Evolutionary conservation across 2,888 invertebrate genomes (phyloP), one percentile per base, ranked within the genome.

Genomic region (Cordilura impudica): DNA sequence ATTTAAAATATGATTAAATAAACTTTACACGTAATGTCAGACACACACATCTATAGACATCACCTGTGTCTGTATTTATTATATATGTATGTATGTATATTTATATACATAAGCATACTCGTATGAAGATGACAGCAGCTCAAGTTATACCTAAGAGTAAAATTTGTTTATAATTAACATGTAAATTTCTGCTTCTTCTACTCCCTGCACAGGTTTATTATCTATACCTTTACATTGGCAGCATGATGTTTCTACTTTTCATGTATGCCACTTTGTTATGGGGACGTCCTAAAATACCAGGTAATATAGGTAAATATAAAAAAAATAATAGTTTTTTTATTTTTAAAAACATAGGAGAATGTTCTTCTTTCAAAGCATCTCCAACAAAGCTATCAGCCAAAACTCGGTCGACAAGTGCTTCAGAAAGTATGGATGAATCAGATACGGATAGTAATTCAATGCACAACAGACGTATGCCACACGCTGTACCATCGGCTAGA

Each of bases 211-310:
- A 96, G 93, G 95, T 94, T 10, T 96, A 95, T 91, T 96, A 96
- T 90, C 91, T 96, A 81, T 96, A 96, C 89, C 92, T 96, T 82
- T 96, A 96, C 90, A 93, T 95, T 85, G 95, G 95, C 81, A 96
- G 96, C 86, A 96, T 96, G 93, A 91, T 94, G 73, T 96, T 96
- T 87, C 91, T 96, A 63, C 91, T 95, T 75, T 95, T 95, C 89
- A 96, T 96, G 93, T 96, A 96, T 87, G 93, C 93, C 61, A 95
- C 96, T 77, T 91, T 96, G 83, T 91, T 95, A 21, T 92, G 94
- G 87, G 94, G 93, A 83, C 91, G 92, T 79, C 92, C 93, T 8
- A 91, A 91, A 84, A 90, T 92, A 8, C 90, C 91, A 18, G 85
- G 90, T 39, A 91, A 92, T 82, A 89, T 91, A 67, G 92, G 93